Percentiles rank a stretch among this genome's conserved stretches.
Evolutionary conservation across 2,888 invertebrate species (phyloP).

Genomic region (Sycophila texana): DNA sequence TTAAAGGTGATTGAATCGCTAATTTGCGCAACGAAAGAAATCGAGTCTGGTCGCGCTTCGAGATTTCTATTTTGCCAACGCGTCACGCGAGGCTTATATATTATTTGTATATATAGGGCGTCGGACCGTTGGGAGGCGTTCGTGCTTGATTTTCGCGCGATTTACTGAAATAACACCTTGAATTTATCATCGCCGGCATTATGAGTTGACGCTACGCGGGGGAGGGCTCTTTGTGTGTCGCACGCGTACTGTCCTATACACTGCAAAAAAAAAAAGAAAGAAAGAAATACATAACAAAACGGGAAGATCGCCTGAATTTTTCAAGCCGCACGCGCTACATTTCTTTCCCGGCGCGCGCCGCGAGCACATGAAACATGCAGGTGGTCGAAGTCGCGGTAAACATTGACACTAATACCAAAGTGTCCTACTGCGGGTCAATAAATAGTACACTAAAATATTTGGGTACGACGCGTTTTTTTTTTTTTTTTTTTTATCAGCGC

Average conservation of each 20-base stretch:
- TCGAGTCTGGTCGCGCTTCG: too few species aligned
- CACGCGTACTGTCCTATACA: background rate
- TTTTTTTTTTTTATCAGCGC: too few species aligned
- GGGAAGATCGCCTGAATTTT: conserved; percentile 26
- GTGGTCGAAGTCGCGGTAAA: conserved; percentile 17
- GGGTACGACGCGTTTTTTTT: background rate
- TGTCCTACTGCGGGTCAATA: conserved; percentile 7
- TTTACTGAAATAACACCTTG: too few species aligned
- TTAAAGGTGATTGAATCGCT: too few species aligned
- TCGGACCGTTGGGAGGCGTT: too few species aligned
- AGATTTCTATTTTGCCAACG: too few species aligned
- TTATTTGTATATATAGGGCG: too few species aligned
- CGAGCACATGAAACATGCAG: conserved; percentile 34
- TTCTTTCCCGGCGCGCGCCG: background rate
- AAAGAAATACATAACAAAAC: too few species aligned
- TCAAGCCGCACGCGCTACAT: background rate
- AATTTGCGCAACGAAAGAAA: too few species aligned
- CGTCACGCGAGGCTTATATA: too few species aligned
- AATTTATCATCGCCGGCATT: conserved; percentile 21
- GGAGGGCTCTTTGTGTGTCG: background rate
- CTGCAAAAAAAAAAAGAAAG: too few species aligned
- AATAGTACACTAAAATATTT: background rate
- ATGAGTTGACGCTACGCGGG: conserved; percentile 29
- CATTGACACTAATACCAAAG: conserved; percentile 8
- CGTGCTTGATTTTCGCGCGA: background rate